Conservation (phyloP, 2,113 vertebrate species). For the Catharus bicknelli region DNA sequence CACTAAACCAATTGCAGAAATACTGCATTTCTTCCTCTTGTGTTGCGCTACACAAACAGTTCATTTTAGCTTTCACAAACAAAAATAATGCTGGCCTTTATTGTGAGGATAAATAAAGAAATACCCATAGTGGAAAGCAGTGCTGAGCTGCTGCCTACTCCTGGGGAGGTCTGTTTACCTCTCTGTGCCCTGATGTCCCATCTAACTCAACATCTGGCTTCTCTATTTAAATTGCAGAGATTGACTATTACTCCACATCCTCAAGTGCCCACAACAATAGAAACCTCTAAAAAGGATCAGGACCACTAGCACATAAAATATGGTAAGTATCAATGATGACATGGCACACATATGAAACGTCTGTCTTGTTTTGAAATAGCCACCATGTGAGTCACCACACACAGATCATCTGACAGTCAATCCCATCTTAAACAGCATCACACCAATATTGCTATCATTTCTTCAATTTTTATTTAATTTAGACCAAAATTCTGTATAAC, state of each 20-base stretch:
- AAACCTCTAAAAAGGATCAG: constrained; percentile 16
- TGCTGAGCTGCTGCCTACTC: not conserved
- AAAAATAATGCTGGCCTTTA: not conserved
- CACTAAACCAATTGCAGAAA: not conserved
- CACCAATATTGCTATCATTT: not conserved
- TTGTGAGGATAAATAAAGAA: not conserved
- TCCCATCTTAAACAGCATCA: not conserved
- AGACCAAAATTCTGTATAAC: not conserved
- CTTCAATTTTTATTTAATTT: not conserved
- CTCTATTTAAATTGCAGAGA: not conserved
- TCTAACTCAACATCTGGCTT: not conserved
- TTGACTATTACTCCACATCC: not conserved
- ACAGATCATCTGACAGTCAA: not conserved
- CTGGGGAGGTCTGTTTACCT: not conserved
- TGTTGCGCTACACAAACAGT: not conserved
- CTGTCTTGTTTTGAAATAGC: not conserved
- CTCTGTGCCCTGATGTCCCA: not conserved
- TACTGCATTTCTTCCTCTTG: not conserved
- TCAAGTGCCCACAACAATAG: not conserved
- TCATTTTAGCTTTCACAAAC: not conserved
- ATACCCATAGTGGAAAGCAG: not conserved
- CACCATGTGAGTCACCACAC: not conserved
- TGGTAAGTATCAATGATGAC: not conserved
- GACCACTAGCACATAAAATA: not conserved
- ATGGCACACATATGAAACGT: not conserved